Percentiles rank a stretch among this genome's conserved stretches.
Conservation (phyloP, 1,140 invertebrate genomes). For the Bombus vancouverensis region DNA sequence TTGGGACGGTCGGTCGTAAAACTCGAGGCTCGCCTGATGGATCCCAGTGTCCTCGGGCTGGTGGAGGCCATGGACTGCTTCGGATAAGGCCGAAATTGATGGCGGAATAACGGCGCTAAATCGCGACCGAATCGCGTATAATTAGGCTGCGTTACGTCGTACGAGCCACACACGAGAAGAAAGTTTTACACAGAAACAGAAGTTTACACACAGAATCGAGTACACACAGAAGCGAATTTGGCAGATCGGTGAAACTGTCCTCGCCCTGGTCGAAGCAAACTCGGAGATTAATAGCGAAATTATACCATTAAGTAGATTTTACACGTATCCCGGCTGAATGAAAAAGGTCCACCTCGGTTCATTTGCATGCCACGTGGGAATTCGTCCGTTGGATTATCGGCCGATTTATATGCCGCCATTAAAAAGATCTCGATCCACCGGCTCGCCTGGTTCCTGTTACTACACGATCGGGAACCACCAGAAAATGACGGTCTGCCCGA, state of each 20-base stretch:
- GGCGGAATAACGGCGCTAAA: constrained; percentile 68
- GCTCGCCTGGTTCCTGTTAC: not conserved
- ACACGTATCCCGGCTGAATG: constrained; percentile 64
- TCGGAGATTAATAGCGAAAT: constrained; percentile 78
- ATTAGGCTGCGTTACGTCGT: constrained; percentile 56
- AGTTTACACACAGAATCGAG: not conserved
- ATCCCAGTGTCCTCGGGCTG: constrained; percentile 58
- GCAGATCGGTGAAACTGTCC: constrained; percentile 14
- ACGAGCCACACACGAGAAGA: constrained; percentile 15
- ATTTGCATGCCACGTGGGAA: constrained; percentile 77
- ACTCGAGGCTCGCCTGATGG: constrained; percentile 60
- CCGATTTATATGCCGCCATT: constrained; percentile 72
- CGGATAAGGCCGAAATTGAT: constrained; percentile 69
- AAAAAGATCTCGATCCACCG: constrained; percentile 41
- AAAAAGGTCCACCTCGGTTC: constrained; percentile 57
- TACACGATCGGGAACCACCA: not conserved
- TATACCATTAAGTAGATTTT: constrained; percentile 74
- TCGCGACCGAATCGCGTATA: constrained; percentile 67
- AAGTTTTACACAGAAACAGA: constrained; percentile 2
- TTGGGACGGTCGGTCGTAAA: constrained; percentile 67
- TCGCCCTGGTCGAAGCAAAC: constrained; percentile 48
- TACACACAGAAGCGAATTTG: not conserved
- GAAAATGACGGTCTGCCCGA: not conserved
- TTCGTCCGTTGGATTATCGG: constrained; percentile 69
- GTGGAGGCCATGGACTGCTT: constrained; percentile 54